These are phyloP conservation scores for Hoplostethus atlanticus DNA, from an alignment of 2,797 vertebrate species.

Conservation along the genomic window DNA sequence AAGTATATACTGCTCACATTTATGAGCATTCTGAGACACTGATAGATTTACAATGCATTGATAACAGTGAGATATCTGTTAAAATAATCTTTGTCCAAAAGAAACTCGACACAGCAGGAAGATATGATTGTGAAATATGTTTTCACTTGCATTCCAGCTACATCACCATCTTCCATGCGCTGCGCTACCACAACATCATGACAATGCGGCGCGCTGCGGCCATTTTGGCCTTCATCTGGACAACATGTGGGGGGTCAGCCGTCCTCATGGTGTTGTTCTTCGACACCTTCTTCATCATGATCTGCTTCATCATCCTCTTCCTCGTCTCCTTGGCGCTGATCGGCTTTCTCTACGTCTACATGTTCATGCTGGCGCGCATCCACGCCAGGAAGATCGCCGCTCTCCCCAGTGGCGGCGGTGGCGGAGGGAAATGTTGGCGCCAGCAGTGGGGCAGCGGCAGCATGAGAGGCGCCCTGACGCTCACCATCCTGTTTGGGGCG, in stretches of 20 bases:
- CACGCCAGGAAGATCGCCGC: slow-evolving; percentile 90
- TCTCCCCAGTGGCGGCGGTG: slow-evolving; percentile 71
- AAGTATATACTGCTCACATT: slow-evolving; percentile 11
- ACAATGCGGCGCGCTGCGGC: slow-evolving; percentile 85
- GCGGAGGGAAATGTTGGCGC: slow-evolving; percentile 7
- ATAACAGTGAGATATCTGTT: no score
- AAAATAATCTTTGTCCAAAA: no score
- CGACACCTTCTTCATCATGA: slow-evolving; percentile 85
- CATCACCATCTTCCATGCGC: slow-evolving; percentile 95
- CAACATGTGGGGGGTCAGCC: slow-evolving; percentile 84
- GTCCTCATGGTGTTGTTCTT: slow-evolving; percentile 89
- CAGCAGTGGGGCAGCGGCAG: slow-evolving; percentile 73
- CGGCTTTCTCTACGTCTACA: slow-evolving; percentile 92
- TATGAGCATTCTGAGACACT: not conserved
- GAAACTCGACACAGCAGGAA: not conserved
- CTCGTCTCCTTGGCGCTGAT: slow-evolving; percentile 89
- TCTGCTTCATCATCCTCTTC: slow-evolving; percentile 89
- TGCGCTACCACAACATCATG: slow-evolving; percentile 94
- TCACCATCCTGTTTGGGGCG: slow-evolving; percentile 94
- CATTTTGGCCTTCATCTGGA: slow-evolving; percentile 88
- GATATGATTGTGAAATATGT: not conserved
- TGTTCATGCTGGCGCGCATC: slow-evolving; percentile 93
- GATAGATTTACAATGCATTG: no score
- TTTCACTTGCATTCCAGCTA: slow-evolving; percentile 77
- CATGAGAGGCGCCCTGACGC: slow-evolving; percentile 90